phyloP scores from a whole-genome alignment of 2,113 vertebrate genomes.

The Rhadina sibilatrix region DNA sequence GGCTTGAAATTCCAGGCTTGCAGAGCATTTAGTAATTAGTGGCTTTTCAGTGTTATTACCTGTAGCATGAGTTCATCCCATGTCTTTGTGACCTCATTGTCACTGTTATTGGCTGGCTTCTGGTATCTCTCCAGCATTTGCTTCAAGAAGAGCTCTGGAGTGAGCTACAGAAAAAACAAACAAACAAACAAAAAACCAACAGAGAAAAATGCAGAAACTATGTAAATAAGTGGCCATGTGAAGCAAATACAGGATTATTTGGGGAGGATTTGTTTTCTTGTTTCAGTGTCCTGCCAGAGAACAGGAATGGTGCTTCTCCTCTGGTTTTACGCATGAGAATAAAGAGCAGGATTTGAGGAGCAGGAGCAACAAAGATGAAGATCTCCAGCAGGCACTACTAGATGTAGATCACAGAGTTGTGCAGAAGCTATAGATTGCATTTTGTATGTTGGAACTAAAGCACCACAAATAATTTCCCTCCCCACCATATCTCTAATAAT shows the following conservation, averaged over 20 bases:
- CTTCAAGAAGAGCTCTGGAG: constrained; percentile 73
- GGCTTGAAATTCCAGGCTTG: constrained; percentile 15
- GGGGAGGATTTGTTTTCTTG: neutral
- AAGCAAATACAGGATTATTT: neutral
- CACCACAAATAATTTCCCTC: neutral
- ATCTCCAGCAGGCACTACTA: neutral
- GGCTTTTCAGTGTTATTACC: constrained; percentile 54
- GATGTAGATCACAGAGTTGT: neutral
- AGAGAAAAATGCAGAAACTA: neutral
- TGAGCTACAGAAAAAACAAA: constrained; percentile 64
- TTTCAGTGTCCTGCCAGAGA: neutral
- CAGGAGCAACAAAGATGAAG: neutral
- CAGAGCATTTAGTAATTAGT: constrained; percentile 11
- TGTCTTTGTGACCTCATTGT: constrained; percentile 68
- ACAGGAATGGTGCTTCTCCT: neutral
- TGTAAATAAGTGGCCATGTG: neutral
- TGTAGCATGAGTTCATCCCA: constrained; percentile 79
- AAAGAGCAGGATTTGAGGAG: neutral
- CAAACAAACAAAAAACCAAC: neutral
- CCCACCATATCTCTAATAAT: neutral
- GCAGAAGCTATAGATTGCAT: neutral
- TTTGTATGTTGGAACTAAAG: neutral
- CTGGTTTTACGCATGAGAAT: neutral
- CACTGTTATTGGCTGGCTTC: constrained; percentile 63
- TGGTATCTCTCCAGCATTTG: constrained; percentile 79